Conservation (phyloP, 1,140 invertebrate genomes). For the Drosophila orosa region DNA sequence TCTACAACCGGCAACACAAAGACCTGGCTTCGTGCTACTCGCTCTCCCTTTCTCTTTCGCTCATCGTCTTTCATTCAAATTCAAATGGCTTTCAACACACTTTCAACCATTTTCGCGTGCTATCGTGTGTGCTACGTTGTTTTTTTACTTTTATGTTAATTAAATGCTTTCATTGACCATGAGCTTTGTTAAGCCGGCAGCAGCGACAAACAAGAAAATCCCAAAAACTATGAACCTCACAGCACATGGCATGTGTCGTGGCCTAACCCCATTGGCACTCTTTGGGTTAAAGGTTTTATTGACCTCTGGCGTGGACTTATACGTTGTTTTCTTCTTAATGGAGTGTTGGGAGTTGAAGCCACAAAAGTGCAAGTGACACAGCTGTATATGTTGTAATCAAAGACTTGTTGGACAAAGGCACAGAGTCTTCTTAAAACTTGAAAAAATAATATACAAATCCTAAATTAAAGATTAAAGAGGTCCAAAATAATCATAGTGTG, state of each 20-base stretch:
- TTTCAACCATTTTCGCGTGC: slow-evolving; percentile 60
- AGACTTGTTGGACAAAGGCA: not conserved
- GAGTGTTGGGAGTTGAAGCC: not conserved
- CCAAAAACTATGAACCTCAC: slow-evolving; percentile 12
- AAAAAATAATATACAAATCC: not conserved
- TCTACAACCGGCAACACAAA: slow-evolving; percentile 51
- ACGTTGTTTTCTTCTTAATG: slow-evolving; percentile 42
- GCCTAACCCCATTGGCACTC: slow-evolving; percentile 35
- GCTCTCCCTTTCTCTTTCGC: slow-evolving; percentile 13
- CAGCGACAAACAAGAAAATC: slow-evolving; percentile 14
- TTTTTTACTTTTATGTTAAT: slow-evolving; percentile 74
- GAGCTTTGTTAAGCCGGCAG: slow-evolving; percentile 46
- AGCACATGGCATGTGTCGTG: slow-evolving; percentile 54
- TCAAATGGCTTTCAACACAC: slow-evolving; percentile 57
- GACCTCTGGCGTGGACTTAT: slow-evolving; percentile 53
- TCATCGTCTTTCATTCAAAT: slow-evolving; percentile 53
- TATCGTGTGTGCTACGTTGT: slow-evolving; percentile 24
- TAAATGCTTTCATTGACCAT: slow-evolving; percentile 82
- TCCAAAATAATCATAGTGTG: too few relatives aligned
- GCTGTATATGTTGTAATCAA: not conserved
- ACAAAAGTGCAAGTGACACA: slow-evolving; percentile 34
- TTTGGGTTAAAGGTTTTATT: slow-evolving; percentile 68
- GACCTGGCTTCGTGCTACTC: slow-evolving; percentile 13
- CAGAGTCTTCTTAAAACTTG: not conserved
- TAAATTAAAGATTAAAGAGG: not conserved